Base-by-base conservation (phyloP, 2,113 vertebrate genomes). In the Anarhynchus alexandrinus region DNA sequence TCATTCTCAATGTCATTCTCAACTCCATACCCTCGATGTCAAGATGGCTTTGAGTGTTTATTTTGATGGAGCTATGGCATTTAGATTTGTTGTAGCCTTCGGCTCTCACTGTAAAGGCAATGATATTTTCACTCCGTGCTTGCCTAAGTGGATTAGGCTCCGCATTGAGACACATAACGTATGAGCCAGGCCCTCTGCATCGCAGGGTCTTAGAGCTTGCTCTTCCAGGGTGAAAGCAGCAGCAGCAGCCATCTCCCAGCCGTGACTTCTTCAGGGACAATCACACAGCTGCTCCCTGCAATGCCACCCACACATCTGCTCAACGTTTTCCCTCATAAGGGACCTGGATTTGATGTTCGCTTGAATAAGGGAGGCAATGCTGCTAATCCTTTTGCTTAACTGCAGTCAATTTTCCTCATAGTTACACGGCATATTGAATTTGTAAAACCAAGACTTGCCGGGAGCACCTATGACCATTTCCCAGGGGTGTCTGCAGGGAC, bases 141-240 rank as follows among this genome's bases (percentile, higher is more conserved):
- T 94, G 91, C 93, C 82, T 97, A 97, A 95, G 87, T 95, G 84
- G 96, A 97, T 97, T 97, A 96, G 82, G 87, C 58, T 95, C 84
- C 84, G 38, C 73, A 93, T 30, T 61, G 81, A 94, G 88, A 76
- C 66, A 86, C 52, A n/a, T 65, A 95, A 89, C 27, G 0, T 62
- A 86, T 27, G 10, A 96, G 76, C 29, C 59, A 55, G 26, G 21
- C 51, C 40, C 65, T 65, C 65, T 74, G 47, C 26, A 10, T 26
- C 0, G 0, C 88, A 72, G 83, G 65, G 70, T 84, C 88, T 93
- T 87, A 94, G 58, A 82, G 73, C 36, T 82, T 82, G 62, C 20
- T 62, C 57, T 93, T 85, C 30, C 36, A 77, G 49, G 25, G 22
- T 38, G 55, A 93, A 51, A 88, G 52, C 16, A 65, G 29, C 58